phyloP scores from a whole-genome alignment of 2,888 invertebrate genomes.

The Aspidapion aeneum region DNA sequence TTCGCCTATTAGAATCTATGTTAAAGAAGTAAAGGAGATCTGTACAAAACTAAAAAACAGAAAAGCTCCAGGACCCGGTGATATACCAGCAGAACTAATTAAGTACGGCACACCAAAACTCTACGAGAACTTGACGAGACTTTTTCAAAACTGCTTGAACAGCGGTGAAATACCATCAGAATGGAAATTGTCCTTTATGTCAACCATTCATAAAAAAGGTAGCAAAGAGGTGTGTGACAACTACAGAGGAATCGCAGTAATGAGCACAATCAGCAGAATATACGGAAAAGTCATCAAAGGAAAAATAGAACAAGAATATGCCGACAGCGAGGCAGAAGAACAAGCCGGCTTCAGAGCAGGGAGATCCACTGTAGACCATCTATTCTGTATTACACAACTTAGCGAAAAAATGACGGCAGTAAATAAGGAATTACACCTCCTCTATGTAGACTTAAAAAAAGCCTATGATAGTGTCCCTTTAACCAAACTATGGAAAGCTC shows the following conservation, averaged over 20 bases:
- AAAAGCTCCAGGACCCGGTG: slow-evolving; percentile 3
- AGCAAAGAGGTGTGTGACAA: not conserved
- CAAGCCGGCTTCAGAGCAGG: not conserved
- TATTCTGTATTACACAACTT: not conserved
- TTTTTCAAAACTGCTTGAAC: not conserved
- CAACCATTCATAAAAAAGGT: not conserved
- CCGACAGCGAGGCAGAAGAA: not conserved
- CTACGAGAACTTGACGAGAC: not conserved
- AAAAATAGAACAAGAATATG: not conserved
- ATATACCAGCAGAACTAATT: slow-evolving; percentile 16
- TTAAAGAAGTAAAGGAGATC: slow-evolving; percentile 2
- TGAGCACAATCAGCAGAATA: not conserved
- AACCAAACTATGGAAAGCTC: not conserved
- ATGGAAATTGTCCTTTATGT: not conserved
- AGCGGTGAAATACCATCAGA: not conserved
- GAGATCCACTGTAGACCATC: not conserved
- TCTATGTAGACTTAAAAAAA: slow-evolving; percentile 8
- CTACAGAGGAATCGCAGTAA: not conserved
- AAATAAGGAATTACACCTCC: not conserved
- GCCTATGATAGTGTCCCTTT: slow-evolving; percentile 5
- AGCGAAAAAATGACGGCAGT: not conserved
- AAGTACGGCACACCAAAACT: slow-evolving; percentile 2
- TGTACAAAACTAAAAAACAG: slow-evolving; percentile 5
- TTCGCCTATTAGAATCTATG: slow-evolving; percentile 4
- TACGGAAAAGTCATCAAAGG: not conserved